Conservation (phyloP, 2,797 vertebrate genomes). For the Pseudotriccus pelzelni region DNA sequence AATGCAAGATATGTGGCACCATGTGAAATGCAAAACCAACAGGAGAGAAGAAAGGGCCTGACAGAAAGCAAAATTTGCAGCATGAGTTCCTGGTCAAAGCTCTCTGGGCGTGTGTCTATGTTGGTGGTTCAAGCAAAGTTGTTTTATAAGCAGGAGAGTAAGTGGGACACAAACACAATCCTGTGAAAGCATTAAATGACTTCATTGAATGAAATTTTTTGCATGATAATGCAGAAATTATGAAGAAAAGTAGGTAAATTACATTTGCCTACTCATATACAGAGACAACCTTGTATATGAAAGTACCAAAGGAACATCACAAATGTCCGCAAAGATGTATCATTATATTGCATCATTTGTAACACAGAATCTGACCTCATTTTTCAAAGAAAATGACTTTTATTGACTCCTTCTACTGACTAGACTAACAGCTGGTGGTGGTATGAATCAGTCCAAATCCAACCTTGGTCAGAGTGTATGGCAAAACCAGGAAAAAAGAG, state of each 20-base stretch:
- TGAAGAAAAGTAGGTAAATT: background rate
- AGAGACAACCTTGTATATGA: background rate
- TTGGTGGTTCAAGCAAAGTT: background rate
- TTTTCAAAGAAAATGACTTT: background rate
- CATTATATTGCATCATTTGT: background rate
- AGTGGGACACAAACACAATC: background rate
- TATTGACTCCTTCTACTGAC: background rate
- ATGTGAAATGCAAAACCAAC: background rate
- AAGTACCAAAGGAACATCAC: background rate
- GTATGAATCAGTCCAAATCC: background rate
- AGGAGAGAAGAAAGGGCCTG: background rate
- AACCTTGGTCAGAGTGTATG: background rate
- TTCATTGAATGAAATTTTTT: rapidly evolving
- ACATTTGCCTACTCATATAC: background rate
- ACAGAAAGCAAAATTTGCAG: background rate
- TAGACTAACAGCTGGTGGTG: background rate
- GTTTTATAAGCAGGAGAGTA: background rate
- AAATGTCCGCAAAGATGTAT: background rate
- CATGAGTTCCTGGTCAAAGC: background rate
- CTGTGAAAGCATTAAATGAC: background rate
- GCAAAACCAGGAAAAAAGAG: background rate
- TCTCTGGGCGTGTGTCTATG: background rate
- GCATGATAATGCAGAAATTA: background rate
- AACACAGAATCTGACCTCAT: background rate
- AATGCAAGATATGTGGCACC: background rate